These are phyloP conservation scores for Rhagonycha lutea DNA, from an alignment of 2,888 invertebrate genomes.

Conservation along the genomic window DNA sequence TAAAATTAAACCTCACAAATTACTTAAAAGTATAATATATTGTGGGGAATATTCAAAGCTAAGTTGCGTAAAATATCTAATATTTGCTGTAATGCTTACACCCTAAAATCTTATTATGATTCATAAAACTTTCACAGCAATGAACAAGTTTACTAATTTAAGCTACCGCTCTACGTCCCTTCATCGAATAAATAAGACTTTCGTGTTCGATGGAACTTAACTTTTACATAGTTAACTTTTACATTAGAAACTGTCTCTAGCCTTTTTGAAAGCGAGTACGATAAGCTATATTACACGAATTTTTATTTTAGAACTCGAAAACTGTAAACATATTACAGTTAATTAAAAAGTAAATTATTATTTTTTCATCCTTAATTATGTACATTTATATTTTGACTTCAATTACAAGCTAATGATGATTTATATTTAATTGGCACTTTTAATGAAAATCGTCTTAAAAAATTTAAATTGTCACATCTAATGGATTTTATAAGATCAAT, in stretches of 20 bases:
- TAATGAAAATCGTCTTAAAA: not conserved
- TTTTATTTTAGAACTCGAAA: not conserved
- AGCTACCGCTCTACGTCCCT: conserved; percentile 5
- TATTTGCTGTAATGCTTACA: conserved; percentile 24
- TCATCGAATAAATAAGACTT: conserved; percentile 11
- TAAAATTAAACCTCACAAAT: not conserved
- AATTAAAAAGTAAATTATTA: not conserved
- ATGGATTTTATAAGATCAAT: not conserved
- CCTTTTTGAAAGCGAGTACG: not conserved
- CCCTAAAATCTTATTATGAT: conserved; percentile 24
- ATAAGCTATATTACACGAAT: not conserved
- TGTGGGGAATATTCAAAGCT: not conserved
- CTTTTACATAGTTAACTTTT: conserved; percentile 3
- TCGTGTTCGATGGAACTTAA: conserved; percentile 2
- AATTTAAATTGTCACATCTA: not conserved
- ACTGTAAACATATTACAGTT: not conserved
- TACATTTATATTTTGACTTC: not conserved
- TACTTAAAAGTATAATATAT: not conserved
- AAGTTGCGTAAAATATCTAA: conserved; percentile 19
- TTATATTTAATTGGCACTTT: not conserved
- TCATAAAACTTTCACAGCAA: conserved; percentile 25
- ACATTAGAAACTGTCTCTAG: not conserved
- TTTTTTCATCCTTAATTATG: not conserved
- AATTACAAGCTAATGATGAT: not conserved
- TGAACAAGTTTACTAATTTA: conserved; percentile 25